Evolutionary conservation across 2,797 vertebrate genomes (phyloP).

Genomic region (Uromys caudimaculatus): DNA sequence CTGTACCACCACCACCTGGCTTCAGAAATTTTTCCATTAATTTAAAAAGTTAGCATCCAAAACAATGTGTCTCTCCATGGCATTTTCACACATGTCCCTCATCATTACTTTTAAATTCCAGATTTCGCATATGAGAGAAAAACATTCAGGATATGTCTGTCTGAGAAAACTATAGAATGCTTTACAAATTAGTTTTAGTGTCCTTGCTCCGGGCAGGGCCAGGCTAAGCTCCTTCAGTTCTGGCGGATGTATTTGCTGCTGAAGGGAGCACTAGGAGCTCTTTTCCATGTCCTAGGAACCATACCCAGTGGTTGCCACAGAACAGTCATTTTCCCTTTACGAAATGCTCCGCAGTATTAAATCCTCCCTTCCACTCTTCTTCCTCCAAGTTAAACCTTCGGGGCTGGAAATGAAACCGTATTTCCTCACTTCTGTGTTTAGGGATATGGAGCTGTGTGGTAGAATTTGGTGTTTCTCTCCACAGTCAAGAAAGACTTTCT

Average conservation of each 20-base stretch:
- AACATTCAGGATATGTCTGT: background rate
- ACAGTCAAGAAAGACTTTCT: background rate
- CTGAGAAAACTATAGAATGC: background rate
- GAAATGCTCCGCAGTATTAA: background rate
- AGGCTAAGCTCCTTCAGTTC: background rate
- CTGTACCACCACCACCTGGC: too few species aligned
- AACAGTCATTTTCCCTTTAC: constrained; percentile 10
- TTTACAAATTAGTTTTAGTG: background rate
- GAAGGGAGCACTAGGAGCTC: background rate
- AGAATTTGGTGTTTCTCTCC: background rate
- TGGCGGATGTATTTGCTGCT: too few species aligned
- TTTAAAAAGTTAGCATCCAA: background rate
- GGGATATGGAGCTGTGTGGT: background rate
- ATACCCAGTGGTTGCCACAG: background rate
- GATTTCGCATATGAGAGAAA: background rate
- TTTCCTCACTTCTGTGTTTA: background rate
- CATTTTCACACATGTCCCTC: background rate
- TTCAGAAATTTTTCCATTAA: background rate
- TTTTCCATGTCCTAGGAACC: background rate
- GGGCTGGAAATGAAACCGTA: background rate
- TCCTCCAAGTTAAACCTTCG: background rate
- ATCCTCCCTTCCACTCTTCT: background rate
- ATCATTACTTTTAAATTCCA: background rate
- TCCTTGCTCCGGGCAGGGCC: background rate
- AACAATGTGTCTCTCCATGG: background rate